Evolutionary conservation across 2,113 vertebrate genomes (phyloP), one percentile per base, ranked within the genome.

Genomic region (Todiramphus chloris): DNA sequence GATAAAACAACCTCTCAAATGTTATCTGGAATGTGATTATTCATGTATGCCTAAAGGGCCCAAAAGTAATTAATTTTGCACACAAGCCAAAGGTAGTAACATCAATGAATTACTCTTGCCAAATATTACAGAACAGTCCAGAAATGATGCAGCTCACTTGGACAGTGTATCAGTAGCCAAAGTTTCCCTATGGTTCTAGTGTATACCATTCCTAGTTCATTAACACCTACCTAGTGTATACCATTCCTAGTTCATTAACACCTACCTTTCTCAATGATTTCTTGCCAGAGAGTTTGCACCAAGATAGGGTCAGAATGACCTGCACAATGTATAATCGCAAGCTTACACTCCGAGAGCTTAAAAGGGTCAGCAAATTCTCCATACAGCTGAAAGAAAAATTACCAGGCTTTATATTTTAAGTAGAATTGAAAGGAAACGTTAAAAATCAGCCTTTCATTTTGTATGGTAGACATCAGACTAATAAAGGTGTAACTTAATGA

Each of bases 351-450:
- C 0, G 99, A 99, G 79, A 99, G 97, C 80, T 98, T 99, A 97
- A 99, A 99, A 33, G 99, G 99, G 69, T 99, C 99, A 19, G 99
- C 99, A 98, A 99, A 99, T 97, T 99, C 99, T 55, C 99, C 99
- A 46, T 99, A 99, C 18, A 99, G 98, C 99, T 99, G 92, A 33
- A 93, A 97, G 50, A 97, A 97, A 87, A 95, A 76, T 75, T 23
- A 66, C 2, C 18, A 90, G 13, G 3, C 4, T 89, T 95, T 64
- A 81, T 3, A 31, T 62, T 72, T 87, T 43, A 80, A n/a, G 11
- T 15, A n/a, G 5, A 6, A 68, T 62, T 50, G 80, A 88, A 46
- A 74, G 1, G 3, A 69, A 39, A 66, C 28, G 16, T 55, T n/a
- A 25, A 17, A 85, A 68, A 87, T 58, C 9, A 80, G 14, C 8